Evolutionary conservation across 2,113 vertebrate species (phyloP).

Genomic region (Neofelis nebulosa): DNA sequence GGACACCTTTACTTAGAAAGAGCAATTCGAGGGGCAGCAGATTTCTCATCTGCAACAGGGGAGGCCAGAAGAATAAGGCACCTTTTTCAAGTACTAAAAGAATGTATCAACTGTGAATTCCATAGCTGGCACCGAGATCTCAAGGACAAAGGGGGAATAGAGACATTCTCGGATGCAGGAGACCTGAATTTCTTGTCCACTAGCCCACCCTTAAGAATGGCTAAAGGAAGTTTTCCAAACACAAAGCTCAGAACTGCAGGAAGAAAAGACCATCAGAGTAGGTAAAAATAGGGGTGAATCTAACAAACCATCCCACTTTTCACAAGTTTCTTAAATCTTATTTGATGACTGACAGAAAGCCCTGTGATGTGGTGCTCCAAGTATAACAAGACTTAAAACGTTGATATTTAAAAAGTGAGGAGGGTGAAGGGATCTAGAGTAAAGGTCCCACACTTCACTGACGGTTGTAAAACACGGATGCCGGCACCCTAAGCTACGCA

Average conservation of each 20-base stretch:
- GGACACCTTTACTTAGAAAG: background rate
- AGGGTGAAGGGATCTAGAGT: background rate
- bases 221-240: background rate
- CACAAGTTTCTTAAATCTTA: background rate
- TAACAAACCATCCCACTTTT: background rate
- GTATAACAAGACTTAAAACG: background rate
- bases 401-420: too few relatives aligned
- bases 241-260: background rate
- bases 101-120: background rate
- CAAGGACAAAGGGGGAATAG: background rate
- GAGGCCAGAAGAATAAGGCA: background rate
- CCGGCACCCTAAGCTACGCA: accelerated
- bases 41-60: background rate
- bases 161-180: background rate
- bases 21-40: too few relatives aligned
- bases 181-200: background rate
- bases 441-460: background rate
- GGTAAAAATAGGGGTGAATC: accelerated
- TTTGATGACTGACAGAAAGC: background rate
- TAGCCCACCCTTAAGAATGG: background rate
- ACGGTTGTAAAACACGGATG: background rate
- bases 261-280: background rate
- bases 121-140: background rate
- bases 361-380: too few relatives aligned
- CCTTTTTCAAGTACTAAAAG: background rate